Base-by-base conservation (phyloP, 2,888 invertebrate genomes). In the Drosophila picticornis region DNA sequence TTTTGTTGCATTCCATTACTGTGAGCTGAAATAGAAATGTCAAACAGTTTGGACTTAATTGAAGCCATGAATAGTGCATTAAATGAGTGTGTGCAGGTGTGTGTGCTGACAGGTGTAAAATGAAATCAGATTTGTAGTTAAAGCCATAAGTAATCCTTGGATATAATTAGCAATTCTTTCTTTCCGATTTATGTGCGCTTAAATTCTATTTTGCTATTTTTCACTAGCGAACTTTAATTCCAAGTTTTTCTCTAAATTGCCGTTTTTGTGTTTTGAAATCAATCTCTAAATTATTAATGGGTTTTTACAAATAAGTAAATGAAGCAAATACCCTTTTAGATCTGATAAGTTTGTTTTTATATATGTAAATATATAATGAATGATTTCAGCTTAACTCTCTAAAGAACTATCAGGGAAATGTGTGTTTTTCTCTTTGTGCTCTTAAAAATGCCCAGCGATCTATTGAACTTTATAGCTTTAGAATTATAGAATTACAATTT, bases 1-100 rank as follows among this genome's bases (percentile, higher is more conserved):
- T 43, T 34, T 38, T 65, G 27, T 51, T 51, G 40, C 65, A n/a
- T 66, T 31, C 66, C 46, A 55, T 38, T 48, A 66, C 52, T 36
- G 16, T 38, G n/a, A 19, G 46, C 31, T 22, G 46, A 10, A 50
- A 34, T 34, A 43, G 53, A 46, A 64, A 36, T 57, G 61, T 53
- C 31, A 32, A 32, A 3, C 32, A 32, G 32, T 4, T n/a, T n/a
- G n/a, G n/a, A n/a, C n/a, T n/a, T n/a, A 63, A 57, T 56, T 67
- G 27, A 31, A 31, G 46, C 36, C 13, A 5, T 27, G 10, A 55
- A 46, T 48, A 25, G 38, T 11, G 25, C 32, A 32, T 40, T 56
- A 72, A 72, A 22, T 0, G 40, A n/a, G n/a, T n/a, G 40, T 40
- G 40, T 72, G 40, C 9, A 31, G 40, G 4, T 13, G 1, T 32